These are phyloP conservation scores for Drosophila pachea DNA, from an alignment of 1,140 invertebrate genomes.

Conservation along the genomic window DNA sequence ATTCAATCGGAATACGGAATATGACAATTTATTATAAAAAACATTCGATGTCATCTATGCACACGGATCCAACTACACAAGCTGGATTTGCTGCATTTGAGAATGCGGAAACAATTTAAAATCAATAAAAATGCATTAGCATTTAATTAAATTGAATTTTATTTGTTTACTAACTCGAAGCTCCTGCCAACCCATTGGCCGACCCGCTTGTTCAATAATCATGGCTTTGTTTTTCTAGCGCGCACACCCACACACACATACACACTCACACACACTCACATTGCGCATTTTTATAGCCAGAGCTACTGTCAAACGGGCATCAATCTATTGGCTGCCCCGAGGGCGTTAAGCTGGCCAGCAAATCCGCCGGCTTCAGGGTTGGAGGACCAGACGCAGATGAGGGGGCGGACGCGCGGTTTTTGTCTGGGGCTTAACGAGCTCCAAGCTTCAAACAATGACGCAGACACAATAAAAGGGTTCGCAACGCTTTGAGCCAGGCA, in stretches of 20 bases:
- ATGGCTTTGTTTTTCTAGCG: conserved; percentile 2
- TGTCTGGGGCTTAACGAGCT: conserved; percentile 64
- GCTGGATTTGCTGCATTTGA: no score
- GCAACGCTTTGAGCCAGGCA: conserved; percentile 57
- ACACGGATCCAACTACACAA: background rate
- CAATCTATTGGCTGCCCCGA: conserved; percentile 64
- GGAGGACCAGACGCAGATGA: conserved; percentile 13
- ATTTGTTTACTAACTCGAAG: background rate
- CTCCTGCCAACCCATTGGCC: background rate
- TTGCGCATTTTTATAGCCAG: conserved; percentile 59
- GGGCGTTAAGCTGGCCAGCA: conserved; percentile 62
- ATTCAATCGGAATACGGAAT: conserved; percentile 11
- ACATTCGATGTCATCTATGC: background rate
- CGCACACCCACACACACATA: background rate
- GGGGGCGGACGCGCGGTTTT: conserved; percentile 50
- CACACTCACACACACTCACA: conserved; percentile 18
- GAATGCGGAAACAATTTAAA: no score
- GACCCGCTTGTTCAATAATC: background rate
- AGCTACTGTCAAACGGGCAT: conserved; percentile 69
- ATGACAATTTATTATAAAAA: no score
- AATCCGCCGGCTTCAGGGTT: conserved; percentile 48
- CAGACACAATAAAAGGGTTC: conserved; percentile 70
- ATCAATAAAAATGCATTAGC: background rate
- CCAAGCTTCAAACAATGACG: conserved; percentile 60
- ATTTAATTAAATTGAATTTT: background rate